Evolutionary conservation across 2,113 vertebrate genomes (phyloP).

Genomic region (Hippopotamus amphibius): DNA sequence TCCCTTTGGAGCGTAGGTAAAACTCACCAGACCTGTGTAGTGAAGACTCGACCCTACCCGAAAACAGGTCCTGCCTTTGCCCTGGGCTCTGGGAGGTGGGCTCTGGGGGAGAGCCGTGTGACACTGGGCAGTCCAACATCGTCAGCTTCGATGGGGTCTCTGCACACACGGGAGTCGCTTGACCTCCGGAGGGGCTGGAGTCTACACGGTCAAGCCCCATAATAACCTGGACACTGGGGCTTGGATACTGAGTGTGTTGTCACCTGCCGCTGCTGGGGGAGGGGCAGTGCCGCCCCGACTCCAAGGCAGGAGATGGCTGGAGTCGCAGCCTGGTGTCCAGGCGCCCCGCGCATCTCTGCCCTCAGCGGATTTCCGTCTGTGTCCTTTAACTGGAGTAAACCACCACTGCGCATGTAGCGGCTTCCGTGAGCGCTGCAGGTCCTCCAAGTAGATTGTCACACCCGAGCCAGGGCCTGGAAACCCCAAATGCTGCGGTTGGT

Average conservation of each 20-base stretch:
- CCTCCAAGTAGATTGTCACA: not conserved
- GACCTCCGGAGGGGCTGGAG: not conserved
- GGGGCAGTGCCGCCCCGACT: not conserved
- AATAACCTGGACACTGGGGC: not conserved
- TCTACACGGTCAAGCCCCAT: not conserved
- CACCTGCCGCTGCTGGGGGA: not conserved
- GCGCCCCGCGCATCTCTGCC: not conserved
- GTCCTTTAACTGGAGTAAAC: not conserved
- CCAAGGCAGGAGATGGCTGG: fast-evolving
- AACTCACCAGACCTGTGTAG: not conserved
- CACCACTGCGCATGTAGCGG: fast-evolving
- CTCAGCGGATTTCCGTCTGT: fast-evolving
- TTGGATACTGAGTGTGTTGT: fast-evolving
- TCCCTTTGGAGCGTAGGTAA: not conserved
- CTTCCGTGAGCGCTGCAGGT: fast-evolving
- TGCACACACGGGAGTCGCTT: not conserved
- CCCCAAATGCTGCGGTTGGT: fast-evolving
- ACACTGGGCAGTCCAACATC: not conserved
- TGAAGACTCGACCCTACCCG: not conserved
- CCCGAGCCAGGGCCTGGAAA: not conserved
- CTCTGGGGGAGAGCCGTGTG: not conserved
- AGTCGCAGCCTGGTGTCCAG: fast-evolving
- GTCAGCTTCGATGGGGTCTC: no score
- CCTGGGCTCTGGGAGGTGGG: not conserved
- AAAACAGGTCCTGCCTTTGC: not conserved